A percentile compares a stretch with the other conserved stretches of the same genome.
These are phyloP conservation scores for Manis javanica DNA, from an alignment of 2,797 vertebrate genomes.

Conservation along the genomic window DNA sequence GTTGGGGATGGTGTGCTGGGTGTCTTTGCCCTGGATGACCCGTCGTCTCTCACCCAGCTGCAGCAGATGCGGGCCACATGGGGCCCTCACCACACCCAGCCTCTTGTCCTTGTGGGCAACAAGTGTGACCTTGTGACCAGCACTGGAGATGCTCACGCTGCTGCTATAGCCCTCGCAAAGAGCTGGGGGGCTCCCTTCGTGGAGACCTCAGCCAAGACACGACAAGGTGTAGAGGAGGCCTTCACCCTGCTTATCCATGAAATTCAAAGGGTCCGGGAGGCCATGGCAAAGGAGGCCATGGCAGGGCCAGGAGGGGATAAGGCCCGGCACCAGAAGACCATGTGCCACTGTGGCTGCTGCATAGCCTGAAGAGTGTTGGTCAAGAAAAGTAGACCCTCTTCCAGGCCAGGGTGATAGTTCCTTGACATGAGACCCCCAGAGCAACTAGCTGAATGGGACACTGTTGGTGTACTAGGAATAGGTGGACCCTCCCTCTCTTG, in stretches of 20 bases:
- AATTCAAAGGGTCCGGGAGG: constrained; percentile 52
- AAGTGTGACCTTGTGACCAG: constrained; percentile 95
- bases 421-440: background rate
- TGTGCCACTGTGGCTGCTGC: constrained; percentile 67
- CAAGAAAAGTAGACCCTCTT: background rate
- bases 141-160: constrained; percentile 90
- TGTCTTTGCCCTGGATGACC: constrained; percentile 97
- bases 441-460: background rate
- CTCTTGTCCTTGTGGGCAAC: constrained; percentile 97
- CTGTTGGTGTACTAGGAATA: background rate
- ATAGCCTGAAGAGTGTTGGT: constrained; percentile 46
- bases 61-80: constrained; percentile 95
- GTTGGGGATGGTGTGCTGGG: constrained; percentile 96
- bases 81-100: constrained; percentile 89
- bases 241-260: constrained; percentile 68
- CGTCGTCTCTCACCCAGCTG: constrained; percentile 96
- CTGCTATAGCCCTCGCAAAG: constrained; percentile 87
- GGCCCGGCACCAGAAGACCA: background rate
- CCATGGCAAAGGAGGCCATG: background rate
- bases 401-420: background rate
- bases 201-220: constrained; percentile 97
- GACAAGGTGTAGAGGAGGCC: constrained; percentile 88
- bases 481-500: background rate
- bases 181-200: constrained; percentile 96
- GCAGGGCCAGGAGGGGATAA: background rate